Conservation (phyloP, 1,140 invertebrate species). For the Aphis craccivora region DNA sequence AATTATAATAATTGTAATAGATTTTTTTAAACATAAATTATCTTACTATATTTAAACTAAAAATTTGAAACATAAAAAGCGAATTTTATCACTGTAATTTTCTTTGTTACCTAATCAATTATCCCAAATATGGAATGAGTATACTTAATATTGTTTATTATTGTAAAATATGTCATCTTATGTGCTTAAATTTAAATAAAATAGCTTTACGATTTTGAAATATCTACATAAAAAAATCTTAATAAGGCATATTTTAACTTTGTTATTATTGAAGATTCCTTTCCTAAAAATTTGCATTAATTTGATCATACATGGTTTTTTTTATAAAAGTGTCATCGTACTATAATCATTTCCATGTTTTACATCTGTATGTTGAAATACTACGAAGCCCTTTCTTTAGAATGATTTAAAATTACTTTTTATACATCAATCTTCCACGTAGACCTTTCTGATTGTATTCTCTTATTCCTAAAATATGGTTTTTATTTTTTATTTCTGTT, state of each 20-base stretch:
- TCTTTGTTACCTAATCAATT: not conserved
- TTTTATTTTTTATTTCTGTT: not conserved
- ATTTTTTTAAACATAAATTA: not conserved
- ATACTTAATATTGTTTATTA: not conserved
- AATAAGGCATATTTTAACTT: not conserved
- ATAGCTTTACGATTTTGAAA: not conserved
- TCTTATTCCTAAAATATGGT: not conserved
- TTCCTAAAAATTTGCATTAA: not conserved
- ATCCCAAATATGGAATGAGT: not conserved
- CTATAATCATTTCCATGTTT: not conserved
- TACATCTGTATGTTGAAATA: not conserved
- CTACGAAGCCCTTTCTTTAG: not conserved
- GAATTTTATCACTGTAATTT: not conserved
- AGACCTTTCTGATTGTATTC: not conserved
- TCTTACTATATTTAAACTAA: not conserved
- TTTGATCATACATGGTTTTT: not conserved
- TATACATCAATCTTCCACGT: not conserved
- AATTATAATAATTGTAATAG: not conserved
- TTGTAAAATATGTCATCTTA: not conserved
- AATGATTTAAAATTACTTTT: not conserved
- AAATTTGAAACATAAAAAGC: no score
- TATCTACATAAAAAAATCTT: not conserved
- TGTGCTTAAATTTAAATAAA: not conserved
- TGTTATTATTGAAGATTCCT: not conserved
- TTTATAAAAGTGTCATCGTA: not conserved